Conservation (phyloP, 2,797 vertebrate species). For the Clarias laeviceps region DNA sequence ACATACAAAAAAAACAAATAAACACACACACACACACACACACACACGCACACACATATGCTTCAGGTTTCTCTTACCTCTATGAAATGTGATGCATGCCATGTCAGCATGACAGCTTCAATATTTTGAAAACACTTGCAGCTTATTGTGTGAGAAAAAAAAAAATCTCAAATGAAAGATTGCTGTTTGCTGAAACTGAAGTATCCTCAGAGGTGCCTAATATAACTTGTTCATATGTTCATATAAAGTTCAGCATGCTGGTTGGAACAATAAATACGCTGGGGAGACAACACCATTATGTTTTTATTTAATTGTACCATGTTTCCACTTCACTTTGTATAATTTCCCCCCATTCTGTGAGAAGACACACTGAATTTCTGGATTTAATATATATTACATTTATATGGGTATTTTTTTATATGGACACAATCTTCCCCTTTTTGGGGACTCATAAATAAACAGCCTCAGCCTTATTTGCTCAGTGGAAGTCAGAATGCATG, state of each 20-base stretch:
- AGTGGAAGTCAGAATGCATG: not conserved
- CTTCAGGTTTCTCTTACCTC: slow-evolving; percentile 31
- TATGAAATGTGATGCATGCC: slow-evolving; percentile 23
- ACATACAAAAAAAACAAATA: no score
- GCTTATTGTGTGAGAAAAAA: slow-evolving; percentile 7
- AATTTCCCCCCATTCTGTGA: not conserved
- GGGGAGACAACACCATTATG: not conserved
- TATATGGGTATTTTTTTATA: not conserved
- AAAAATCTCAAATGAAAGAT: not conserved
- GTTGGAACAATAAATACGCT: not conserved
- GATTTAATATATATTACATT: not conserved
- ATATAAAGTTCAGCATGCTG: not conserved
- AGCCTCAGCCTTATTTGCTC: not conserved
- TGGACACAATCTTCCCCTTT: no score
- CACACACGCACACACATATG: not conserved
- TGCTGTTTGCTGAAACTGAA: not conserved
- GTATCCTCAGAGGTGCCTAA: not conserved
- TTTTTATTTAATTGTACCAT: not conserved
- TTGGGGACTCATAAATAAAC: not conserved
- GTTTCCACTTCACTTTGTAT: not conserved
- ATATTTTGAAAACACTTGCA: slow-evolving; percentile 33
- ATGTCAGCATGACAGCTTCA: slow-evolving; percentile 25
- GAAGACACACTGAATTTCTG: not conserved
- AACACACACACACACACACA: not conserved
- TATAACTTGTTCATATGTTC: no score